Conservation (phyloP, 1,140 invertebrate species). For the Coelopa frigida region DNA sequence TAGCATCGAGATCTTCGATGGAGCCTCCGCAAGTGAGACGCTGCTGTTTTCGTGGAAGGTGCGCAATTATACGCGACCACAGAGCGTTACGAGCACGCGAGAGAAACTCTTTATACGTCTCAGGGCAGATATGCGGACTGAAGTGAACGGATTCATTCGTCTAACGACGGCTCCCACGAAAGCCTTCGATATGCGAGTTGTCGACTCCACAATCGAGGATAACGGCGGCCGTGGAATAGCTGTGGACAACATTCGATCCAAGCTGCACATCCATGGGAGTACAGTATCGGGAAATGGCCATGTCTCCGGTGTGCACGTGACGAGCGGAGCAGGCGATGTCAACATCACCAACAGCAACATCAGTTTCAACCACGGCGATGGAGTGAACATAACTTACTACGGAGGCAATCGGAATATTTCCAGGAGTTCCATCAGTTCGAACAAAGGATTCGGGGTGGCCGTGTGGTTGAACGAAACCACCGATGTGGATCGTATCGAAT, state of each 20-base stretch:
- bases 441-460: slow-evolving; percentile 75
- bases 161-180: slow-evolving; percentile 71
- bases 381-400: slow-evolving; percentile 83
- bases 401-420: slow-evolving; percentile 88
- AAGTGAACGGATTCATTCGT: slow-evolving; percentile 66
- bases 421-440: slow-evolving; percentile 67
- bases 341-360: slow-evolving; percentile 87
- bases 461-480: slow-evolving; percentile 84
- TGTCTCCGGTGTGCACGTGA: slow-evolving; percentile 78
- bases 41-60: slow-evolving; percentile 60
- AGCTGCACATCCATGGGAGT: slow-evolving; percentile 70
- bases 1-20: slow-evolving; percentile 70
- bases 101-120: slow-evolving; percentile 73
- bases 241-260: slow-evolving; percentile 75
- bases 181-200: slow-evolving; percentile 81
- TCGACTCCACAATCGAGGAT: slow-evolving; percentile 70
- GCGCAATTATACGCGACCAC: slow-evolving; percentile 72
- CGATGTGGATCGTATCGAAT: slow-evolving; percentile 58
- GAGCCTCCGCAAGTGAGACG: slow-evolving; percentile 59
- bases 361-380: slow-evolving; percentile 85
- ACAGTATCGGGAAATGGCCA: slow-evolving; percentile 82
- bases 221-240: slow-evolving; percentile 91
- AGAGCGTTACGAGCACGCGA: slow-evolving; percentile 71
- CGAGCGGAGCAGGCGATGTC: slow-evolving; percentile 80
- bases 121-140: slow-evolving; percentile 57